phyloP scores from a whole-genome alignment of 2,888 invertebrate genomes.

The Polyploca ridens region DNA sequence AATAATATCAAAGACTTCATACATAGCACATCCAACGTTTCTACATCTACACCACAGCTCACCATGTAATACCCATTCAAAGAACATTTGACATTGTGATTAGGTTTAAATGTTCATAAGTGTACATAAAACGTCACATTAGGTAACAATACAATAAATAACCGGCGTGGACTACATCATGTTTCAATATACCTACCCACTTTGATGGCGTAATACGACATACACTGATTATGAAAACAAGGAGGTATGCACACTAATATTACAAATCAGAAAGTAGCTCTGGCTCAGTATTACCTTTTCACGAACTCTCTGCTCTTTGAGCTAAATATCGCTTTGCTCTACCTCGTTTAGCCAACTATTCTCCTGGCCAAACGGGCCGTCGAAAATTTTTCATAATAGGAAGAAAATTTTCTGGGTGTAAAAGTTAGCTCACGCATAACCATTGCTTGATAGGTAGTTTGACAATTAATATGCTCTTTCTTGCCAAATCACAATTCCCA shows the following conservation, averaged over 20 bases:
- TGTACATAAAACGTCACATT: constrained; percentile 9
- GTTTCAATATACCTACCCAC: background rate
- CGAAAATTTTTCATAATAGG: no score
- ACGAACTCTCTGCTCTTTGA: no score
- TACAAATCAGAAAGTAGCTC: no score
- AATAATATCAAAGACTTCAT: background rate
- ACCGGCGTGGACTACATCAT: background rate
- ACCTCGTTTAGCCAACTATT: no score
- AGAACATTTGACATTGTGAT: constrained; percentile 48
- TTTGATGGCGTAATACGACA: constrained; percentile 2
- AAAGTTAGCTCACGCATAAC: no score
- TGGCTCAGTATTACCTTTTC: no score
- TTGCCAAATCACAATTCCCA: background rate
- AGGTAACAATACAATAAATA: constrained; percentile 9
- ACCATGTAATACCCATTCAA: constrained; percentile 44
- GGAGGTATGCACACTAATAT: background rate
- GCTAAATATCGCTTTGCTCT: no score
- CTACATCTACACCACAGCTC: constrained; percentile 21
- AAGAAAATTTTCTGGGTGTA: no score
- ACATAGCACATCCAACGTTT: constrained; percentile 8
- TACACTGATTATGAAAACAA: background rate
- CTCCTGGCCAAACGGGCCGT: no score
- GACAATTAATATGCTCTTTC: no score
- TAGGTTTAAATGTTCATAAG: constrained; percentile 29
- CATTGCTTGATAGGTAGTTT: no score